These are phyloP conservation scores for Neoascia interrupta DNA, from an alignment of 2,888 invertebrate genomes.

Conservation along the genomic window DNA sequence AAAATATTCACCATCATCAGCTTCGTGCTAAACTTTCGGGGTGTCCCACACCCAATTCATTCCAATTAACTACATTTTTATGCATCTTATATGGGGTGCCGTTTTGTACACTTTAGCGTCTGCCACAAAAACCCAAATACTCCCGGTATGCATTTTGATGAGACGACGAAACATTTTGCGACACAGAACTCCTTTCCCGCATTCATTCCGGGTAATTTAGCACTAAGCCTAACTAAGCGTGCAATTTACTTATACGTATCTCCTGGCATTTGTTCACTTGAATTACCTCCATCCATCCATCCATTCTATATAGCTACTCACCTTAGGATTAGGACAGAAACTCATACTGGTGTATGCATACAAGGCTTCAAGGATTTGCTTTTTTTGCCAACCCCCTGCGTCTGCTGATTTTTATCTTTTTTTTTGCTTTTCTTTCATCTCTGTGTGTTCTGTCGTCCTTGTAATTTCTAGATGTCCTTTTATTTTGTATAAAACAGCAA, in stretches of 20 bases:
- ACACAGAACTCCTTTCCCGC: slow-evolving; percentile 13
- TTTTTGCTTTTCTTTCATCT: too few species aligned
- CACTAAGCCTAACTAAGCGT: slow-evolving; percentile 67
- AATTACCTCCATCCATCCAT: slow-evolving; percentile 31
- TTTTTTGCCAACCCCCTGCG: background rate
- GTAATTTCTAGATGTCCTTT: too few species aligned
- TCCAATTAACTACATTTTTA: slow-evolving; percentile 36
- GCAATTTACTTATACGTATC: slow-evolving; percentile 62
- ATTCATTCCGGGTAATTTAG: slow-evolving; percentile 52
- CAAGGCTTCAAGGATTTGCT: slow-evolving; percentile 29
- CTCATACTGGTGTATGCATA: slow-evolving; percentile 13
- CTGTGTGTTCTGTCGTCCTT: too few species aligned
- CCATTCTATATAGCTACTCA: slow-evolving; percentile 12
- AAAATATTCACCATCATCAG: background rate
- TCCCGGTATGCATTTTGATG: slow-evolving; percentile 12
- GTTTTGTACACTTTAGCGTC: background rate
- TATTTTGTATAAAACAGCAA: slow-evolving; percentile 57
- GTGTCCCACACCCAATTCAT: slow-evolving; percentile 25
- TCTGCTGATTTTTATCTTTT: too few species aligned
- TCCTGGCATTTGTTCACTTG: slow-evolving; percentile 41
- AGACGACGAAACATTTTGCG: slow-evolving; percentile 3
- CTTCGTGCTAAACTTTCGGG: too few species aligned
- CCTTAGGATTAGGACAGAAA: slow-evolving; percentile 21
- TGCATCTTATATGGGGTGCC: too few species aligned
- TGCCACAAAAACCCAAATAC: slow-evolving; percentile 8